These are phyloP conservation scores for Sorex fumeus DNA, from an alignment of 2,113 vertebrate genomes.

Conservation along the genomic window DNA sequence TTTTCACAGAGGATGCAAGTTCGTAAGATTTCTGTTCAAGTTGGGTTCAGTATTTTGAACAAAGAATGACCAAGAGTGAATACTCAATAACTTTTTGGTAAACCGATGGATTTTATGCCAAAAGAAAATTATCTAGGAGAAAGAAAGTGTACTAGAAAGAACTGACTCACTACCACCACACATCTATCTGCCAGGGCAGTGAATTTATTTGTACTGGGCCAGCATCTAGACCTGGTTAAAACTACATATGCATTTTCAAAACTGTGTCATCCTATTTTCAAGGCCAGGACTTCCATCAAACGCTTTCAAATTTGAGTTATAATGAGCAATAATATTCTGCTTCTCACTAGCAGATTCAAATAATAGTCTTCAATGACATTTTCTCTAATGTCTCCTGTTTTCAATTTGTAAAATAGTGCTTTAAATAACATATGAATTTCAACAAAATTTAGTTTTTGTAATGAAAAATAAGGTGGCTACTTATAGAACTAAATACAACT, in stretches of 20 bases:
- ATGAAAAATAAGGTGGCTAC: neutral
- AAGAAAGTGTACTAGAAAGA: neutral
- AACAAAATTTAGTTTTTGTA: neutral
- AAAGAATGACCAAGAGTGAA: neutral
- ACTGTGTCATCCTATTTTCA: neutral
- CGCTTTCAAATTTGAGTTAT: neutral
- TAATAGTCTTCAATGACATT: too few species aligned
- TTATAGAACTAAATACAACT: neutral
- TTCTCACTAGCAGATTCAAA: neutral
- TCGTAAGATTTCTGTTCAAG: too few species aligned
- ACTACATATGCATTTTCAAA: neutral
- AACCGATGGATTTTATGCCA: neutral
- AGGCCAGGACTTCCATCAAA: neutral
- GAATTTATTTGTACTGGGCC: neutral
- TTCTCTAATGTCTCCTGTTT: neutral
- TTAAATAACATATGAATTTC: neutral
- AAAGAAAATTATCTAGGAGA: neutral
- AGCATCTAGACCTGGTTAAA: neutral
- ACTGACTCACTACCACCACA: rapidly evolving
- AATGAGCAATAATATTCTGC: neutral
- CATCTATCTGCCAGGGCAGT: rapidly evolving
- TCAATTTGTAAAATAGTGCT: neutral
- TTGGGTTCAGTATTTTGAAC: too few species aligned
- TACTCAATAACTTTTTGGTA: too few species aligned
- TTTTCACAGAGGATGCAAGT: neutral